Percentiles rank a stretch among this genome's conserved stretches.
Conservation (phyloP, 2,113 vertebrate genomes). For the Podarcis muralis region DNA sequence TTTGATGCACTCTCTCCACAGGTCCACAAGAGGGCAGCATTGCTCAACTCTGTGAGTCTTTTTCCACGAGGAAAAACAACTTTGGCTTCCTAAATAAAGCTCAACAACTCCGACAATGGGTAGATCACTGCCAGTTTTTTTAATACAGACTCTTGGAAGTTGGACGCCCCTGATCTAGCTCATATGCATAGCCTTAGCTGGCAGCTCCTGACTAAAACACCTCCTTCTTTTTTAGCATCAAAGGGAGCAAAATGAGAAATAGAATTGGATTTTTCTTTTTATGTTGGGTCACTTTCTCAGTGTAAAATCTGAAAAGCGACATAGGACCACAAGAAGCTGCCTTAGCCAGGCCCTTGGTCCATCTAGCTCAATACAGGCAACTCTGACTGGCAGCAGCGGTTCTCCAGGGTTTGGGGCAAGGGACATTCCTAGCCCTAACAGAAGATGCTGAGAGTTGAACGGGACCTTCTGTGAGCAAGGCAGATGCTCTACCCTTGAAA, state of each 20-base stretch:
- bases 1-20: background rate
- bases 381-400: too few relatives aligned
- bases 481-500: too few relatives aligned
- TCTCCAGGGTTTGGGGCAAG: too few relatives aligned
- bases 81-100: too few relatives aligned
- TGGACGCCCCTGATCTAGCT: background rate
- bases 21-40: constrained; percentile 14
- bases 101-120: too few relatives aligned
- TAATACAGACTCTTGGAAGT: background rate
- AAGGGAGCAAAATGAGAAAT: background rate
- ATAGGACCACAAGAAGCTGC: background rate
- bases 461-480: too few relatives aligned
- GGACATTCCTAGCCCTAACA: too few relatives aligned
- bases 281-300: background rate
- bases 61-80: background rate
- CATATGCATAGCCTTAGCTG: background rate
- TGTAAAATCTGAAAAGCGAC: background rate
- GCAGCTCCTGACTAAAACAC: background rate
- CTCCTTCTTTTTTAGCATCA: background rate
- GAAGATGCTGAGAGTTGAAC: too few relatives aligned
- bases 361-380: too few relatives aligned
- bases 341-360: too few relatives aligned
- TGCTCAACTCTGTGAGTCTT: background rate
- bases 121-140: too few relatives aligned
- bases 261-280: background rate